Evolutionary conservation across 2,797 vertebrate species (phyloP), one percentile per base, ranked within the genome.

Genomic region (Syndactyla subalaris): DNA sequence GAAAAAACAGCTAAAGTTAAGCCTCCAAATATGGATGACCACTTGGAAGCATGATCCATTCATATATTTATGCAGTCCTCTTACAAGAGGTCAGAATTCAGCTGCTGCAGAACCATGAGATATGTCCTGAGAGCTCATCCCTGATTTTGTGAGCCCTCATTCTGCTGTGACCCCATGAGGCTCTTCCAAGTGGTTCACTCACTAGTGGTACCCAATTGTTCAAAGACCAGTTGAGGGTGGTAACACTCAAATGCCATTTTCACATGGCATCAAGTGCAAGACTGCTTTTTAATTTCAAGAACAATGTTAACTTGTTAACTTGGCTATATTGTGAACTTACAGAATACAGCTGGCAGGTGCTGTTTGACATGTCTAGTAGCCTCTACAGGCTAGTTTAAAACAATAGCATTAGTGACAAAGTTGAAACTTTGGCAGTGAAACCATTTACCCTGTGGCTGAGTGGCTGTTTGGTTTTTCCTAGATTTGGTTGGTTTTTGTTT

Each of bases 401-500:
- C 34, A 26, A 52, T 39, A 48, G 34, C 36, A 45, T 59, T 68
- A 81, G 78, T 43, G 45, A 30, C 34, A 87, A 26, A 78, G 73
- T 45, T 41, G 45, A 82, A 49, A 34, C 29, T 73, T 87, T 70
- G 62, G 5, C 20, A 59, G 12, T 51, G 46, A 61, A 86, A 86
- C 48, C 29, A n/a, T 75, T 85, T 75, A 46, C 26, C 14, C 24
- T 0, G 2, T 46, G 23, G 11, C 21, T 70, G 27, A 45, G 30
- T 7, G 20, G 39, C n/a, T 61, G 20, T 38, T 58, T 1, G 1
- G 0, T 29, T n/a, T 32, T 3, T 41, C 22, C 43, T 51, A 7
- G 2, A 3, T 6, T 70, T 22, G 9, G 2, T 58, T 1, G 1
- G 0, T 29, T n/a, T 32, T 3, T 41, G 5, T 11, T n/a, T 26